These are phyloP conservation scores for Craseonycteris thonglongyai DNA, from an alignment of 2,113 vertebrate species.

Conservation along the genomic window DNA sequence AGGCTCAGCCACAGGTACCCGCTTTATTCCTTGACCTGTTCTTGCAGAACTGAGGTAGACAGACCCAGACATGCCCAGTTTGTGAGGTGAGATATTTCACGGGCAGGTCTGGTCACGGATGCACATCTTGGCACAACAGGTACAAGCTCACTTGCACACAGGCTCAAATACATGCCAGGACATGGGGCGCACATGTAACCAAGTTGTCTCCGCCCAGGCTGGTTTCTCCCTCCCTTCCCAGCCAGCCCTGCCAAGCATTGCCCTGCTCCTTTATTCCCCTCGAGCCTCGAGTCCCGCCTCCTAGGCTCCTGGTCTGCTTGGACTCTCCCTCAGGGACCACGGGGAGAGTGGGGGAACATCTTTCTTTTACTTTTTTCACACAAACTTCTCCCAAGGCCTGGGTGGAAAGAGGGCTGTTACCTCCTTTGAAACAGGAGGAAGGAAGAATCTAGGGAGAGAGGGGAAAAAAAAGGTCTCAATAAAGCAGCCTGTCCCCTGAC, in stretches of 20 bases:
- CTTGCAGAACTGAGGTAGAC: not conserved
- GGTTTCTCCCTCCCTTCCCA: not conserved
- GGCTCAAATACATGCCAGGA: not conserved
- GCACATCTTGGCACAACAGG: not conserved
- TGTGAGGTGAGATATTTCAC: not conserved
- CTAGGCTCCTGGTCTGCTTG: not conserved
- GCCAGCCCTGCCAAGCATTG: not conserved
- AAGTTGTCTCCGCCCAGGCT: conserved; percentile 17
- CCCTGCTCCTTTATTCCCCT: not conserved
- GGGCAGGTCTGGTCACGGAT: conserved; percentile 9
- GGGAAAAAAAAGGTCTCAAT: not conserved
- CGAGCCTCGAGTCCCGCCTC: not conserved
- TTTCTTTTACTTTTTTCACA: not conserved
- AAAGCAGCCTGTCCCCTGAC: not conserved
- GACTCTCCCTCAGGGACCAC: not conserved
- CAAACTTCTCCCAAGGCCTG: not conserved
- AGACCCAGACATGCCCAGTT: not conserved
- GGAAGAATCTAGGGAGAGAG: not conserved
- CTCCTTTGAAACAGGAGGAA: not conserved
- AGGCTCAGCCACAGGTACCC: not conserved
- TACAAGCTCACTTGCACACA: not conserved
- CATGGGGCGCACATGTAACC: not conserved
- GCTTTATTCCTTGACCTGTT: not conserved
- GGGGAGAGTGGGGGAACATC: not conserved
- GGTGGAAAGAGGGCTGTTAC: not conserved